Percentiles rank a stretch among this genome's conserved stretches.
Conservation (phyloP, 2,113 vertebrate species). For the Eidolon helvum region DNA sequence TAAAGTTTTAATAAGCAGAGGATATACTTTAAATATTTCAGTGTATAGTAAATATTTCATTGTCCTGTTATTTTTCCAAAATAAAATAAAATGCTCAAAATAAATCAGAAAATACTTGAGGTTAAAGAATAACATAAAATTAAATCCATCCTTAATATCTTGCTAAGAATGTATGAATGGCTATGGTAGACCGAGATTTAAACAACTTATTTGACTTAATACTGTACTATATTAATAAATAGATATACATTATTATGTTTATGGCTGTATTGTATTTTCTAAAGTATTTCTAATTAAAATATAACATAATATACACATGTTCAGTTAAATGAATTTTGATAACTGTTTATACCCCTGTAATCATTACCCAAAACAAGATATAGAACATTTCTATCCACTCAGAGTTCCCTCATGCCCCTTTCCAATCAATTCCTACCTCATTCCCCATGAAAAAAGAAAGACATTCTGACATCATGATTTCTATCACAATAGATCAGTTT, state of each 20-base stretch:
- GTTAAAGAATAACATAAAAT: neutral
- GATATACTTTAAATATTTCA: neutral
- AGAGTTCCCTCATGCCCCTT: neutral
- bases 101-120: neutral
- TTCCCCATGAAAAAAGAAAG: neutral
- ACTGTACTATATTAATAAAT: neutral
- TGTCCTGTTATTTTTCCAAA: neutral
- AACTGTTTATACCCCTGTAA: neutral
- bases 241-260: neutral
- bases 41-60: neutral
- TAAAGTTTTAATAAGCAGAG: neutral
- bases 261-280: neutral
- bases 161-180: neutral
- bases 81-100: constrained; percentile 3
- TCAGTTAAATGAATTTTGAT: neutral
- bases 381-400: neutral
- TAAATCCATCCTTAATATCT: neutral
- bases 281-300: neutral
- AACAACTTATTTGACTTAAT: neutral
- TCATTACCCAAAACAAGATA: neutral
- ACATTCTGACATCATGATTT: neutral
- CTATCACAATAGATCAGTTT: neutral
- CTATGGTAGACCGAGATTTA: neutral
- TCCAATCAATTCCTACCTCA: neutral
- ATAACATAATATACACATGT: neutral